Percentiles rank a stretch among this genome's conserved stretches.
These are phyloP conservation scores for Standfussiana lucernea DNA, from an alignment of 2,888 invertebrate species.

Conservation along the genomic window DNA sequence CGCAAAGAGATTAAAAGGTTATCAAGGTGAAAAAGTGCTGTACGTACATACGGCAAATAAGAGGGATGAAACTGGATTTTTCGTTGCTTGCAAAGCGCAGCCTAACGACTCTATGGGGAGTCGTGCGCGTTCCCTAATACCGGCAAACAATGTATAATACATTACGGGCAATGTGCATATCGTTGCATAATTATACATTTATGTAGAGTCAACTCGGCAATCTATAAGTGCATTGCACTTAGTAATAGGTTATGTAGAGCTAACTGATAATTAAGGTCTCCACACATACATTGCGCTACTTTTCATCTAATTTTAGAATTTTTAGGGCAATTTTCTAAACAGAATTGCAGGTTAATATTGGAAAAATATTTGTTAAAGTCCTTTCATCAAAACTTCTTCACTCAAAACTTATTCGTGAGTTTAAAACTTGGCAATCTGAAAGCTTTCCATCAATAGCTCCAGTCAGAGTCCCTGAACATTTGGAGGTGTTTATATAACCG, in stretches of 20 bases:
- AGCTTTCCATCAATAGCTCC: slow-evolving; percentile 55
- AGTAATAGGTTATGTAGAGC: background rate
- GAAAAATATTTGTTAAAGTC: background rate
- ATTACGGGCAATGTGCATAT: slow-evolving; percentile 34
- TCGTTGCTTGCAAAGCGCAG: slow-evolving; percentile 54
- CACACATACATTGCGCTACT: background rate
- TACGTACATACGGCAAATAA: slow-evolving; percentile 16
- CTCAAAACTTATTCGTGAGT: slow-evolving; percentile 37
- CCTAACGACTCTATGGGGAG: slow-evolving; percentile 50
- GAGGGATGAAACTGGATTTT: slow-evolving; percentile 51
- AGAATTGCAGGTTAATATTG: background rate
- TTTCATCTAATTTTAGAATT: background rate
- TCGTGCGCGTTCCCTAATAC: slow-evolving; percentile 23
- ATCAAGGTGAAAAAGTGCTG: slow-evolving; percentile 23
- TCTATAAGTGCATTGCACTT: slow-evolving; percentile 32
- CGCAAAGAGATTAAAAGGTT: slow-evolving; percentile 13
- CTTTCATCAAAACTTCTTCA: slow-evolving; percentile 15
- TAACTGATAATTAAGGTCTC: slow-evolving; percentile 4
- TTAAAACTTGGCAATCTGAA: slow-evolving; percentile 47
- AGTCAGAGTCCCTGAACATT: slow-evolving; percentile 45
- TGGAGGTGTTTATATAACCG: slow-evolving; percentile 75
- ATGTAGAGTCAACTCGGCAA: slow-evolving; percentile 24
- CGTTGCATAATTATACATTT: slow-evolving; percentile 18
- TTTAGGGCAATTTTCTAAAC: background rate
- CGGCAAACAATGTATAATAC: slow-evolving; percentile 34